Evolutionary conservation across 2,797 vertebrate species (phyloP), one percentile per base, ranked within the genome.

Genomic region (Phoebastria nigripes): DNA sequence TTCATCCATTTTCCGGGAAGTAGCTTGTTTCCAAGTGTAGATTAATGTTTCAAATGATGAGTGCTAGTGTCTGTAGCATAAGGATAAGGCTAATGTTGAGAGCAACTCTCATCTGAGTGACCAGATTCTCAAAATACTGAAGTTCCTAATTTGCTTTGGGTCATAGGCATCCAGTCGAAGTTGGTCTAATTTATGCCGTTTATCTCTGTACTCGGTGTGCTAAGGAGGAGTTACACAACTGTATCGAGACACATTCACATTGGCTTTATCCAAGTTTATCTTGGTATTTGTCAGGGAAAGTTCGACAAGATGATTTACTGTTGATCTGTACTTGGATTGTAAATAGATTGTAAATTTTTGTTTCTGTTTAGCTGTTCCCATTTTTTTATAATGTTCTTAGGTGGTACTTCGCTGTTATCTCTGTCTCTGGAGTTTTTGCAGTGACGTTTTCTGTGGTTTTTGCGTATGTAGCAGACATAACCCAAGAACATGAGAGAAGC

Each of bases 341-440:
- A n/a, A 92, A 21, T 26, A 61, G n/a, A 39, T 37, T 37, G 37
- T 37, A 51, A 61, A 15, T 51, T 49, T 62, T 22, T 78, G 52
- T 49, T 83, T 56, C n/a, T 76, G 0, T 33, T 18, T 42, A 46
- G 52, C 41, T 69, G 11, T 82, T 90, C n/a, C 96, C 5, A 96
- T 35, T 13, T 55, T 70, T 86, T 58, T 51, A 5, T 35, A 22
- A 3, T 58, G 35, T 88, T 96, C 90, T 24, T 86, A 99, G 99
- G 99, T 99, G 99, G 98, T 99, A 99, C 96, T 99, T 99, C 4
- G 99, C 99, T 13, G 98, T 99, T 72, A 99, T 99, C 95, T 99
- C 98, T 1, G 98, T 99, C 71, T 99, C 99, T 41, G 99, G 99
- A 72, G 98, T 99, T 80, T 99, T 99, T 95, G 99, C 99, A 24